Base-by-base conservation (phyloP, 2,113 vertebrate genomes). In the Catharus bicknelli region DNA sequence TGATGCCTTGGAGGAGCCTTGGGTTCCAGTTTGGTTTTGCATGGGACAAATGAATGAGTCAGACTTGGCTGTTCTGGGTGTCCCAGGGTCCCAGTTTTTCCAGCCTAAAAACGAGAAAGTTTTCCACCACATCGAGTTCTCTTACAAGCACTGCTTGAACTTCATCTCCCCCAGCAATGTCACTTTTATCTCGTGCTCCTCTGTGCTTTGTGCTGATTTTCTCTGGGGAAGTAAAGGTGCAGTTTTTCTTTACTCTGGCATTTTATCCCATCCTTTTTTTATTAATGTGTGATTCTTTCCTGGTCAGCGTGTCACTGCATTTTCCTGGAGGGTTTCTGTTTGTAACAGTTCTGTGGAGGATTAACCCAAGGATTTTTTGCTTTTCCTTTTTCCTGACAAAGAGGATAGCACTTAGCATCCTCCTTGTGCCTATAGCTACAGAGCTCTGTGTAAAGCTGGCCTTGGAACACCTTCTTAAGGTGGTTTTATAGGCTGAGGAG, bases 281-380 rank as follows among this genome's bases (percentile, higher is more conserved):
- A 15, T 67, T 73, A 42, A 32, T 62, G 30, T 32, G 7, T 11
- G 16, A 64, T 75, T 43, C 32, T 58, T 79, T 82, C 67, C 36
- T 88, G 2, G 2, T 48, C 43, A 68, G 20, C 0, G 0, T 36
- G 59, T 81, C 2, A 0, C 77, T 81, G 69, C 11, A 1, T 87
- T 87, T 90, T 82, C 38, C 55, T 75, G 45, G 38, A 47, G 34
- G 67, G 45, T 79, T 86, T 86, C 38, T 59, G 9, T 58, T 78
- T 75, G 36, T 47, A 34, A 83, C 70, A 67, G 17, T 53, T 69
- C 51, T 25, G 51, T 22, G n/a, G 30, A 74, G n/a, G 59, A 48
- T 80, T 59, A 57, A 10, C 76, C 45, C 45, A 17, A 45, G 59
- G 23, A 61, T 34, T 25, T 90, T 42, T 93, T 81, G 11, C 22